phyloP scores from a whole-genome alignment of 2,797 vertebrate genomes.

The Amphiprion clarkii region DNA sequence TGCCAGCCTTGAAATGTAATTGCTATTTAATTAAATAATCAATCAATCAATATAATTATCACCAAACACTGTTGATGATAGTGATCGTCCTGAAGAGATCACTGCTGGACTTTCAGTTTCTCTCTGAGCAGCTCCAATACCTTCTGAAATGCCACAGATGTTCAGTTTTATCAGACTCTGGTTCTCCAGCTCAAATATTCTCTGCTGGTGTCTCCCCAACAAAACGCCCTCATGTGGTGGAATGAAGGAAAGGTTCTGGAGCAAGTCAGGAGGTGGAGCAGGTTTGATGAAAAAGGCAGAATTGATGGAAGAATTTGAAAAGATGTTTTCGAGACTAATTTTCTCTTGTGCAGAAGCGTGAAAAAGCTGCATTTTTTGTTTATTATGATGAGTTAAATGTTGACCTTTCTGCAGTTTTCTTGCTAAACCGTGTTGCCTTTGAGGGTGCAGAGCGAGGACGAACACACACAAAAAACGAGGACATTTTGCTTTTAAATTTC shows the following conservation, averaged over 20 bases:
- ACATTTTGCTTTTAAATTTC: too few relatives aligned
- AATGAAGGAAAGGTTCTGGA: constrained; percentile 24
- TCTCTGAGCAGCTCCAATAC: not conserved
- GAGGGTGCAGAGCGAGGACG: constrained; percentile 16
- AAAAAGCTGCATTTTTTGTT: not conserved
- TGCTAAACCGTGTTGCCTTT: not conserved
- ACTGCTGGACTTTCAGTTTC: not conserved
- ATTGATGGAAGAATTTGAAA: not conserved
- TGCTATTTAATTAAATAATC: not conserved
- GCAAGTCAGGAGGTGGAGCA: not conserved
- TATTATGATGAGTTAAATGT: too few relatives aligned
- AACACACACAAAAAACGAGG: not conserved
- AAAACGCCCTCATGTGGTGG: constrained; percentile 73
- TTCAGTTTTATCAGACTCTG: not conserved
- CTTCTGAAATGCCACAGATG: constrained; percentile 6
- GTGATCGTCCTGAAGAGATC: not conserved
- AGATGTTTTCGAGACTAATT: not conserved
- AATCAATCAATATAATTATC: not conserved
- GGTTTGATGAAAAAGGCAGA: not conserved
- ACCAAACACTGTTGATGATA: not conserved
- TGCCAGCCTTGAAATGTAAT: not conserved
- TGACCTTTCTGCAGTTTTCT: too few relatives aligned
- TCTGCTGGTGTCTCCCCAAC: constrained; percentile 18
- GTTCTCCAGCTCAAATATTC: not conserved
- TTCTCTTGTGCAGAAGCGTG: not conserved